These are phyloP conservation scores for Meteorus sp. DNA, from an alignment of 1,140 invertebrate genomes.

Conservation along the genomic window DNA sequence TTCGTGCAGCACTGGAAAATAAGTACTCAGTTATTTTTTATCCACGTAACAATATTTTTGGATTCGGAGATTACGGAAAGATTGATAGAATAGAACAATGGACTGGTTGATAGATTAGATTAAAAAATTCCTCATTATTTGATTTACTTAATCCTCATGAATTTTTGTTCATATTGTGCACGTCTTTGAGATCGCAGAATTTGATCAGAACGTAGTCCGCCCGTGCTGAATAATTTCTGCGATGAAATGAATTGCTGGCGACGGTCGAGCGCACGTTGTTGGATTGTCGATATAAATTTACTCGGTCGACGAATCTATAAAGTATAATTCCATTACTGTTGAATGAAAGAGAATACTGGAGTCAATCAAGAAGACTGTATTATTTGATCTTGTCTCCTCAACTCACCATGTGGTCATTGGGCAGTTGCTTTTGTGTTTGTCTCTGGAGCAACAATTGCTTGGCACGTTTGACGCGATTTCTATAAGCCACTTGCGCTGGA, in stretches of 20 bases:
- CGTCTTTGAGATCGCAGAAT: constrained; percentile 50
- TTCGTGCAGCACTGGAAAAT: constrained; percentile 38
- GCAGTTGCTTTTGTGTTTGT: constrained; percentile 45
- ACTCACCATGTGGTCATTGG: constrained; percentile 47
- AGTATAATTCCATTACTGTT: too few relatives aligned
- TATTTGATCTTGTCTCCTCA: not conserved
- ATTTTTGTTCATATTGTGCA: constrained; percentile 52
- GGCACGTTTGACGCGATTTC: constrained; percentile 52
- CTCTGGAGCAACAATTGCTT: constrained; percentile 49
- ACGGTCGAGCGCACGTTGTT: constrained; percentile 41
- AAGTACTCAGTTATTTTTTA: not conserved
- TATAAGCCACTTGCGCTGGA: constrained; percentile 52
- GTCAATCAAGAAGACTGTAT: too few relatives aligned
- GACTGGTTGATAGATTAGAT: too few relatives aligned
- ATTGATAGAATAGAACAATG: too few relatives aligned
- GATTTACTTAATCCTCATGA: constrained; percentile 53
- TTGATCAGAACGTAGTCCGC: constrained; percentile 51
- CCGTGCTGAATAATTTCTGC: constrained; percentile 44
- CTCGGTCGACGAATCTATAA: constrained; percentile 38
- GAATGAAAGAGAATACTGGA: too few relatives aligned
- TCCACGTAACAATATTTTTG: not conserved
- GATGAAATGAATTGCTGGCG: constrained; percentile 46
- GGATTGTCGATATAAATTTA: constrained; percentile 38
- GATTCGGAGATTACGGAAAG: too few relatives aligned
- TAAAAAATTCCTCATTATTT: too few relatives aligned